Percentiles rank a stretch among this genome's conserved stretches.
These are phyloP conservation scores for Haplochromis burtoni DNA, from an alignment of 2,113 vertebrate species.

Conservation along the genomic window DNA sequence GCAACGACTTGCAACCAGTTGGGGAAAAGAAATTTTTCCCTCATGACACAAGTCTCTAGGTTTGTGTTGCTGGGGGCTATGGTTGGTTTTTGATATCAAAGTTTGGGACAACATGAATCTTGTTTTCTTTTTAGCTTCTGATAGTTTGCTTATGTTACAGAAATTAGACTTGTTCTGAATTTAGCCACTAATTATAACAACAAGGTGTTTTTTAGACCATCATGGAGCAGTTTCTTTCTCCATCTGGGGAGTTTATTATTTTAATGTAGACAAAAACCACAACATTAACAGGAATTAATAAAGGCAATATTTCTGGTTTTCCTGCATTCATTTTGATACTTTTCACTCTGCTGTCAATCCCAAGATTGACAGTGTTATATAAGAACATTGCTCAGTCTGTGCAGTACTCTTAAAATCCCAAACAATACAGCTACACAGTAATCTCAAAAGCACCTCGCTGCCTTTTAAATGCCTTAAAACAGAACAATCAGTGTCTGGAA, in stretches of 20 bases:
- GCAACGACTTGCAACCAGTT: not conserved
- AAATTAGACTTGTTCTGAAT: not conserved
- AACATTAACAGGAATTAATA: not conserved
- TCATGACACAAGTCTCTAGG: not conserved
- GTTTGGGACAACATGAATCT: not conserved
- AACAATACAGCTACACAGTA: not conserved
- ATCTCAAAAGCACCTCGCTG: not conserved
- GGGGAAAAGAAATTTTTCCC: fast-evolving
- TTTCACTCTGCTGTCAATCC: not conserved
- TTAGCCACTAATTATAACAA: not conserved
- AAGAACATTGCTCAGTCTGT: not conserved
- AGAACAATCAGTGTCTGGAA: not conserved
- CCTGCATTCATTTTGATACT: not conserved
- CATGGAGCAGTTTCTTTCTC: not conserved
- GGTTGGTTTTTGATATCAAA: not conserved
- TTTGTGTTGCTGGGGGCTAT: not conserved
- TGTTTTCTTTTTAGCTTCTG: not conserved
- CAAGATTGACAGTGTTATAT: not conserved
- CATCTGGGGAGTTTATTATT: not conserved
- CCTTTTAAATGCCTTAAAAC: not conserved
- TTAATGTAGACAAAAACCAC: not conserved
- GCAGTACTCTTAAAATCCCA: not conserved
- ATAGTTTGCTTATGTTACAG: not conserved
- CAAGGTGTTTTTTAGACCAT: fast-evolving
- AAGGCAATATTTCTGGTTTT: not conserved